phyloP scores from a whole-genome alignment of 2,888 invertebrate genomes.

The Ferdinandea cuprea region DNA sequence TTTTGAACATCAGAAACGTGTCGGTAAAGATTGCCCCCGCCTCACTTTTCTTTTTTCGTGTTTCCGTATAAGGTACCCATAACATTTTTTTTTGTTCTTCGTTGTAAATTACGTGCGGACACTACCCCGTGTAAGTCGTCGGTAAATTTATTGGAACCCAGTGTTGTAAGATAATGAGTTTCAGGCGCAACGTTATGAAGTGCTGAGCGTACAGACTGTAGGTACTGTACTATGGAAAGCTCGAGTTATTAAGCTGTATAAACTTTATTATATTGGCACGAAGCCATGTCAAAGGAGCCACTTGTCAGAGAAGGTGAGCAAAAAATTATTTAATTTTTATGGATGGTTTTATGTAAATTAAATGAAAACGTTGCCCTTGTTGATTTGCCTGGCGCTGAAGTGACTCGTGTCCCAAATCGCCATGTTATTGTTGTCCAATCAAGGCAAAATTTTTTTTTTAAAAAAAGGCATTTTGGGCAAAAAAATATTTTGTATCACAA shows the following conservation, averaged over 20 bases:
- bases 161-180: slow-evolving; percentile 62
- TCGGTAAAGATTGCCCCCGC: slow-evolving; percentile 33
- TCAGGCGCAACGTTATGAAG: slow-evolving; percentile 51
- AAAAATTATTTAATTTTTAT: slow-evolving; percentile 41
- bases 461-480: slow-evolving; percentile 17
- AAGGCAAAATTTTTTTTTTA: not conserved
- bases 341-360: slow-evolving; percentile 52
- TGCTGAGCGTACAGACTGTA: slow-evolving; percentile 34
- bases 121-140: slow-evolving; percentile 42
- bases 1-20: slow-evolving; percentile 79
- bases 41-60: slow-evolving; percentile 13
- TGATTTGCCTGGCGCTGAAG: slow-evolving; percentile 5
- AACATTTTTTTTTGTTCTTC: too few relatives aligned
- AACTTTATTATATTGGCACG: slow-evolving; percentile 47
- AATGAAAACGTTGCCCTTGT: slow-evolving; percentile 21
- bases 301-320: not conserved
- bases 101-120: slow-evolving; percentile 40
- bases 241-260: slow-evolving; percentile 49
- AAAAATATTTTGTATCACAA: slow-evolving; percentile 3
- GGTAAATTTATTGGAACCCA: slow-evolving; percentile 58
- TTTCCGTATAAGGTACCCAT: too few relatives aligned
- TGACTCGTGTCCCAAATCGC: slow-evolving; percentile 16
- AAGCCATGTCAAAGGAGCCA: slow-evolving; percentile 4
- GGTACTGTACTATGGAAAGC: slow-evolving; percentile 31
- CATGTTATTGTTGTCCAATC: slow-evolving; percentile 25